Evolutionary conservation across 2,113 vertebrate genomes (phyloP).

Genomic region (Illadopsis cleaveri): DNA sequence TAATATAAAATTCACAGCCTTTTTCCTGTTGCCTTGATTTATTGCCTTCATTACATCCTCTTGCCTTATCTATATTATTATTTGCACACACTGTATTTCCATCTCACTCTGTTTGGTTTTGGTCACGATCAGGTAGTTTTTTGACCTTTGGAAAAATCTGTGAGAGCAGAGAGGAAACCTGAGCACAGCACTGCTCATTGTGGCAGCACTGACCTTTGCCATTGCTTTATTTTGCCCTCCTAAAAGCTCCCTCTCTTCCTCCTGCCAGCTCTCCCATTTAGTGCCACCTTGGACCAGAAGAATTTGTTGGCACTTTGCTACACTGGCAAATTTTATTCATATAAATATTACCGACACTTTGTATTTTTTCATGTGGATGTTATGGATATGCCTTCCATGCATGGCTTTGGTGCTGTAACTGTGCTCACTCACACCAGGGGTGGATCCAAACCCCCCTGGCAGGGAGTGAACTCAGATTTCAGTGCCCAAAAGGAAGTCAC

Average conservation of each 20-base stretch:
- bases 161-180: background rate
- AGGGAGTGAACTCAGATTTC: background rate
- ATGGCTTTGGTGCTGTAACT: background rate
- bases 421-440: background rate
- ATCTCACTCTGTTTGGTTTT: background rate
- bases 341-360: background rate
- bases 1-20: background rate
- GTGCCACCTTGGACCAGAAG: background rate
- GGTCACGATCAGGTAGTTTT: background rate
- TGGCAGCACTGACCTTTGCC: background rate
- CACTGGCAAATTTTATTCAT: background rate
- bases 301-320: background rate
- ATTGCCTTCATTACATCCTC: background rate
- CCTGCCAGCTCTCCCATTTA: background rate
- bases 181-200: background rate
- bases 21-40: background rate
- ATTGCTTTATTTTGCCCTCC: background rate
- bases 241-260: background rate
- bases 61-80: background rate
- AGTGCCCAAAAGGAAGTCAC: background rate
- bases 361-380: background rate
- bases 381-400: background rate
- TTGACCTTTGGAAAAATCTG: background rate
- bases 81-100: background rate
- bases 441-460: background rate